A percentile compares a stretch with the other conserved stretches of the same genome.
phyloP scores from a whole-genome alignment of 2,113 vertebrate genomes.

The Rutilus rutilus region DNA sequence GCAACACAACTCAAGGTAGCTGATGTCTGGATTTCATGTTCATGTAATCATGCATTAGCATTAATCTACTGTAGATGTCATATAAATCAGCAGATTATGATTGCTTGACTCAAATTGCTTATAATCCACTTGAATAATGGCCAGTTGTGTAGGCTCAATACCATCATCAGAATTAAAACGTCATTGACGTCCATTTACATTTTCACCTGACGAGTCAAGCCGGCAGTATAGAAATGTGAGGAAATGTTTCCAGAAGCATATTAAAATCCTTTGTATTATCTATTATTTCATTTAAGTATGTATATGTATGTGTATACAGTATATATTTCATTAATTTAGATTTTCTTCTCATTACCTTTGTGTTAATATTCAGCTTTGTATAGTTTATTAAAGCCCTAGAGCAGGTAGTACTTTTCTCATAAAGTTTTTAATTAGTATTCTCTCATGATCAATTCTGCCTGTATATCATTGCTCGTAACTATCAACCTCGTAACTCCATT shows the following conservation, averaged over 20 bases:
- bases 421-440: not conserved
- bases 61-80: slow-evolving; percentile 1
- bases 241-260: not conserved
- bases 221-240: not conserved
- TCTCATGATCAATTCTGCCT: not conserved
- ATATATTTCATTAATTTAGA: not conserved
- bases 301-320: too few relatives aligned
- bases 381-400: not conserved
- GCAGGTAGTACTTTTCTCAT: not conserved
- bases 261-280: not conserved
- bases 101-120: not conserved
- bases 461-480: not conserved
- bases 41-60: not conserved
- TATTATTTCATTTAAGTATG: too few relatives aligned
- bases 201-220: not conserved
- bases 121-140: slow-evolving; percentile 15
- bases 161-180: slow-evolving; percentile 13
- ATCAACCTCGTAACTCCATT: too few relatives aligned
- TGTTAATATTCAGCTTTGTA: not conserved
- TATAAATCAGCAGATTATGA: not conserved
- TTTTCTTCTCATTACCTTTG: not conserved
- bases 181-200: not conserved
- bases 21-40: not conserved
- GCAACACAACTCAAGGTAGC: not conserved
- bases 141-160: not conserved